Base-by-base conservation (phyloP, 2,888 invertebrate genomes). In the Diaperis boleti region DNA sequence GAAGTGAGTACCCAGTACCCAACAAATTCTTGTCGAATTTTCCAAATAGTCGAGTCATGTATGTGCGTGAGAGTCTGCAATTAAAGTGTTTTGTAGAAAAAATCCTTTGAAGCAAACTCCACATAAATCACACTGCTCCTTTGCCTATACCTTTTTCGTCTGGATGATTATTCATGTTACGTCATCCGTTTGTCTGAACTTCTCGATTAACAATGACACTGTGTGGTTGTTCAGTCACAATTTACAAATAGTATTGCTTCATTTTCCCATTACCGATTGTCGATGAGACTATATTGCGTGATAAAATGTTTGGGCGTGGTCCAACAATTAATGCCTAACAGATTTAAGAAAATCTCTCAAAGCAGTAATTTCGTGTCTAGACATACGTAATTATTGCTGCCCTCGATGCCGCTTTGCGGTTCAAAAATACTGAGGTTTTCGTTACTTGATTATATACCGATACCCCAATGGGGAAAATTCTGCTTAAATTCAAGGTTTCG, bases 1-100 rank as follows among this genome's bases (percentile, higher is more conserved):
- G 90, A 92, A 90, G 95, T 94, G 82, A 85, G 86, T 33, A 33
- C 10, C n/a, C 5, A 33, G 13, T 6, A 29, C 11, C 29, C 29
- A 37, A 3, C 22, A 26, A 22, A 39, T 39, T 31, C 26, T 37
- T 17, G 8, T 35, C 11, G 22, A 55, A 42, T 42, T 42, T 18
- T 18, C 14, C 42, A 55, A 41, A 39, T 22, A 55, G 26, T 33
- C 18, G 17, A 49, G 29, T 17, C 33, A 33, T 42, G n/a, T n/a
- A n/a, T n/a, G 15, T 41, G 42, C 42, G 55, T 55, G 42, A 13
- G 52, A 18, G 39, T 37, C 3, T 22, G 14, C 44, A 56, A 44
- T 56, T 56, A 56, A 50, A 6, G 22, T 33, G 33, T 33, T 33
- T 33, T 33, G 13, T 33, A 33, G 5, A 29, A 56, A 56, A 56